Percentiles rank a stretch among this genome's conserved stretches.
These are phyloP conservation scores for Xestia rhomboidea DNA, from an alignment of 2,888 invertebrate genomes.

Conservation along the genomic window DNA sequence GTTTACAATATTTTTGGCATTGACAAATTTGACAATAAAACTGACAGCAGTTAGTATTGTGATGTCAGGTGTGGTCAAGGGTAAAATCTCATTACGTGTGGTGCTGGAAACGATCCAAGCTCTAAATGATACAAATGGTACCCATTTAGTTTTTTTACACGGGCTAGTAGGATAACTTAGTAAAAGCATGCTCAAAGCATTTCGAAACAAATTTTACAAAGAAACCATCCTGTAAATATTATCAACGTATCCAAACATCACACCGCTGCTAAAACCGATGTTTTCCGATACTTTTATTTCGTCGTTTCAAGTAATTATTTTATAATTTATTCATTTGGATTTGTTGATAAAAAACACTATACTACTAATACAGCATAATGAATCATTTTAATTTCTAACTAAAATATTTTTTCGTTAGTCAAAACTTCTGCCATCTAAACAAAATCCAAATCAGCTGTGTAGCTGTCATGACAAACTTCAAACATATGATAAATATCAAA, in stretches of 20 bases:
- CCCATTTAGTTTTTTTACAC: too few relatives aligned
- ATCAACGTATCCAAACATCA: neutral
- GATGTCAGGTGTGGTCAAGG: too few relatives aligned
- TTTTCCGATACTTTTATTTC: conserved; percentile 2
- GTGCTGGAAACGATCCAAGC: neutral
- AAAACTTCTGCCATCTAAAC: neutral
- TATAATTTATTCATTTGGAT: neutral
- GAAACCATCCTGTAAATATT: neutral
- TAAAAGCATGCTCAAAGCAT: neutral
- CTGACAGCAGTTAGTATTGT: too few relatives aligned
- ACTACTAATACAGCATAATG: neutral
- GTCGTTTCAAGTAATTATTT: neutral
- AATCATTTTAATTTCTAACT: neutral
- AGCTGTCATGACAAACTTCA: conserved; percentile 6
- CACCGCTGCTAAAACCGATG: neutral
- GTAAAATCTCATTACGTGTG: too few relatives aligned
- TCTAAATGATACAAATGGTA: neutral
- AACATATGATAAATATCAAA: conserved; percentile 37
- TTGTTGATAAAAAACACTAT: neutral
- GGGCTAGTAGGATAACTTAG: neutral
- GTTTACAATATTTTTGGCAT: neutral
- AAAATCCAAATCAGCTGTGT: conserved; percentile 23
- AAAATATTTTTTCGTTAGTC: neutral
- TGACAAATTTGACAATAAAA: neutral
- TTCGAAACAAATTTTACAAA: neutral